Evolutionary conservation across 30 jellyfish, hydroid and myxozoan genomes (phyloP).

Genomic region (Aurelia sp.): DNA sequence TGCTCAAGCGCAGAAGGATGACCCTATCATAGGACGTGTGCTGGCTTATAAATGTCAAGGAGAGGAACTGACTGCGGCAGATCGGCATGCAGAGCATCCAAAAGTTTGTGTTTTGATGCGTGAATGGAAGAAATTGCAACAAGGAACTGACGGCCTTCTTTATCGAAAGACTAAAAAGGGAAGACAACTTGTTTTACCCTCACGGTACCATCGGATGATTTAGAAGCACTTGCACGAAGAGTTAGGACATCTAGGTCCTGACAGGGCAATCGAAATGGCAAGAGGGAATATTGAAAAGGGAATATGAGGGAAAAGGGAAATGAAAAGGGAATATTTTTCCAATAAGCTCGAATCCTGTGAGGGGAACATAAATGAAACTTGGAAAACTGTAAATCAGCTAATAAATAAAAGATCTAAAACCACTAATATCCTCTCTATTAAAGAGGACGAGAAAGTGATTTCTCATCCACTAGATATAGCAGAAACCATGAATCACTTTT

Average conservation of each 20-base stretch:
- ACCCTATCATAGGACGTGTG: neutral
- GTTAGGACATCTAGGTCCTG: constrained; percentile 48
- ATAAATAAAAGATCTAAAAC: no score
- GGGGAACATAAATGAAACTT: no score
- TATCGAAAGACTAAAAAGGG: neutral
- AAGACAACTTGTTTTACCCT: neutral
- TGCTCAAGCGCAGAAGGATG: neutral
- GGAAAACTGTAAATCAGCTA: no score
- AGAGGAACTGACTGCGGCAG: neutral
- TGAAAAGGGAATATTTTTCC: no score
- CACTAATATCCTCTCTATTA: no score
- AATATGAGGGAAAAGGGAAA: no score
- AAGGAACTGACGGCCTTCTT: neutral
- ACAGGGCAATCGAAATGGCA: neutral
- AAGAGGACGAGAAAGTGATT: no score
- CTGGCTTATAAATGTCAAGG: neutral
- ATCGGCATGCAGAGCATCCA: neutral
- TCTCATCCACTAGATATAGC: no score
- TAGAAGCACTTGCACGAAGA: constrained; percentile 24
- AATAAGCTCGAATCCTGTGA: no score
- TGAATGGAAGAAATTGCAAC: neutral
- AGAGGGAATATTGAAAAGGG: no score
- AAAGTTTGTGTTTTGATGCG: neutral
- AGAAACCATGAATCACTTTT: no score
- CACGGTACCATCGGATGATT: neutral